phyloP scores from a whole-genome alignment of 1,140 invertebrate species.

The Anoplophora glabripennis region DNA sequence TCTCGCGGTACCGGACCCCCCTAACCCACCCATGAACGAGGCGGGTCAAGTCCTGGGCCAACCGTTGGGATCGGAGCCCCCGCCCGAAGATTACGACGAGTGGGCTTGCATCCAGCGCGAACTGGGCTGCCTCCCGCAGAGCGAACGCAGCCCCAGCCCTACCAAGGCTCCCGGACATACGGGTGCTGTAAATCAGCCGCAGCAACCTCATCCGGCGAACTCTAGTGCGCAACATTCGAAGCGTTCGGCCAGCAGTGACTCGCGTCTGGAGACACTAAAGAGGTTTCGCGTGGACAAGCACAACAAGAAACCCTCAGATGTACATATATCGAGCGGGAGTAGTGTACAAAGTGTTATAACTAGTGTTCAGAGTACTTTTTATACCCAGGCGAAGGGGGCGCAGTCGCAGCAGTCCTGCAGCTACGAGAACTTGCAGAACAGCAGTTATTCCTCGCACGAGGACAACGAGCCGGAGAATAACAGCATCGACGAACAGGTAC shows the following conservation, averaged over 20 bases:
- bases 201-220: constrained; percentile 9
- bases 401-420: constrained; percentile 19
- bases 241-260: constrained; percentile 40
- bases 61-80: constrained; percentile 10
- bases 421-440: constrained; percentile 27
- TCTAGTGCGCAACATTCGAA: constrained; percentile 18
- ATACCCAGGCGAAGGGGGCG: constrained; percentile 10
- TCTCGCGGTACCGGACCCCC: not conserved
- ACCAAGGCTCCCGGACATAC: not conserved
- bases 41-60: not conserved
- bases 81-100: constrained; percentile 58
- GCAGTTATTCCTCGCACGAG: constrained; percentile 27
- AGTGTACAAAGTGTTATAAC: constrained; percentile 33
- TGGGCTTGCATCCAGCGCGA: constrained; percentile 70
- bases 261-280: constrained; percentile 44
- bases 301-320: constrained; percentile 32
- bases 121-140: constrained; percentile 53
- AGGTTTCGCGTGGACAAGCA: constrained; percentile 48
- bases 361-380: constrained; percentile 23
- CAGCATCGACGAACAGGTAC: constrained; percentile 71
- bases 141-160: not conserved
- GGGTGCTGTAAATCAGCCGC: too few species aligned
- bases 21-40: not conserved
- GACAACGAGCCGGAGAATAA: constrained; percentile 52
- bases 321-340: constrained; percentile 31